A percentile compares a stretch with the other conserved stretches of the same genome.
These are phyloP conservation scores for Antennarius striatus DNA, from an alignment of 2,113 vertebrate genomes.

Conservation along the genomic window DNA sequence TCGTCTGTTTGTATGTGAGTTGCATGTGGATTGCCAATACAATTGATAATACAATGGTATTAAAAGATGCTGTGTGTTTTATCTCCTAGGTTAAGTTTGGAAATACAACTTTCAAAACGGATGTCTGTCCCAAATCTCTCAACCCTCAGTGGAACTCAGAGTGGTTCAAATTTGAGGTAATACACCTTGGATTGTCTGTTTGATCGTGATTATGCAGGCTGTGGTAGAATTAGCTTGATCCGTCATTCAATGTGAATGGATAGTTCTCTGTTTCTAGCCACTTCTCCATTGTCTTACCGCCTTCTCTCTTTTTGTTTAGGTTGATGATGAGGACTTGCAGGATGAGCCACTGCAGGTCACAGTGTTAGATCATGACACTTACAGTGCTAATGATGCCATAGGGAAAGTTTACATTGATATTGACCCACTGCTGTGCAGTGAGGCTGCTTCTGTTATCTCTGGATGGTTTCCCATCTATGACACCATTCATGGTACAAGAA, in stretches of 20 bases:
- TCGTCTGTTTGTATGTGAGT: too few relatives aligned
- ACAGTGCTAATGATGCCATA: constrained; percentile 98
- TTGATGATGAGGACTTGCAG: constrained; percentile 98
- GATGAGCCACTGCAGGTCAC: constrained; percentile 98
- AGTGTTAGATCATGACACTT: constrained; percentile 96
- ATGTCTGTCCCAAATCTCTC: constrained; percentile 95
- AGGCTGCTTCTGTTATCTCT: constrained; percentile 96
- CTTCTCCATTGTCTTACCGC: background rate
- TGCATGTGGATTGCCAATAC: too few relatives aligned
- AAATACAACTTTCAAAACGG: constrained; percentile 98
- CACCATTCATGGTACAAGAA: constrained; percentile 91
- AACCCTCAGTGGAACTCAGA: constrained; percentile 99
- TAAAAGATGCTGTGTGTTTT: background rate
- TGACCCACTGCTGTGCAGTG: constrained; percentile 92
- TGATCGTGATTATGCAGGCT: background rate
- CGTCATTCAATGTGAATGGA: background rate
- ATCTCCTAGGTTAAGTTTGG: constrained; percentile 94
- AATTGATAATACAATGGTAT: too few relatives aligned
- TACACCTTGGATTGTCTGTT: constrained; percentile 1
- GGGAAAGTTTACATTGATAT: constrained; percentile 99
- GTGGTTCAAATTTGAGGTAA: constrained; percentile 99
- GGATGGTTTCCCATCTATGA: constrained; percentile 99
- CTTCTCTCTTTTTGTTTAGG: constrained; percentile 73
- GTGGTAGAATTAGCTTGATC: background rate
- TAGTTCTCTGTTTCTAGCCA: background rate